Conservation (phyloP, 2,888 invertebrate species). For the Rugalucina vietnamica region DNA sequence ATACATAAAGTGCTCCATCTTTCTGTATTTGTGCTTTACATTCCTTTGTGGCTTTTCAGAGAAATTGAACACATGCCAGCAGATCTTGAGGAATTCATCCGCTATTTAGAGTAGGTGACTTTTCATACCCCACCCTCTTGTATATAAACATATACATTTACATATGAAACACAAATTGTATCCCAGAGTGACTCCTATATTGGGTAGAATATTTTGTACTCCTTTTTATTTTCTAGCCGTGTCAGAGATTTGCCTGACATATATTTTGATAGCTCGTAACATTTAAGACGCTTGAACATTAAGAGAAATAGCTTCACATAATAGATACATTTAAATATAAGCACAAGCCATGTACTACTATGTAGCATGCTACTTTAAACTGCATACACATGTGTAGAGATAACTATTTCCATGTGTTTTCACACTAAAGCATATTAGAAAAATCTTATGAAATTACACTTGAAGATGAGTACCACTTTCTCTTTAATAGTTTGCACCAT, state of each 20-base stretch:
- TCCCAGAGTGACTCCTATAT: not conserved
- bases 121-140: conserved; percentile 57
- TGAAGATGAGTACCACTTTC: not conserved
- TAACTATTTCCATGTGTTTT: not conserved
- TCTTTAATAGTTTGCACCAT: not conserved
- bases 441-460: not conserved
- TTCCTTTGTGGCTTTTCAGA: conserved; percentile 47
- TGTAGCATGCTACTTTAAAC: not conserved
- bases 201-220: not conserved
- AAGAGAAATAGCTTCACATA: too few species aligned
- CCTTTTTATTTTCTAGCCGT: not conserved
- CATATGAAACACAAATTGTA: not conserved
- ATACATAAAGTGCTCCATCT: too few species aligned
- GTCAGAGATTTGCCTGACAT: not conserved
- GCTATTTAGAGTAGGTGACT: conserved; percentile 69
- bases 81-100: conserved; percentile 72
- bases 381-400: not conserved
- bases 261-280: too few species aligned
- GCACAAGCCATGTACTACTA: too few species aligned
- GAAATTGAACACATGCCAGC: conserved; percentile 64
- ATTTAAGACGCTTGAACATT: too few species aligned
- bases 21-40: too few species aligned
- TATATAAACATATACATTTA: conserved; percentile 25
- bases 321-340: too few species aligned
- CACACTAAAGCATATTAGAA: too few species aligned